A percentile compares a stretch with the other conserved stretches of the same genome.
phyloP scores from a whole-genome alignment of 2,797 vertebrate species.

The Zonotrichia albicollis region DNA sequence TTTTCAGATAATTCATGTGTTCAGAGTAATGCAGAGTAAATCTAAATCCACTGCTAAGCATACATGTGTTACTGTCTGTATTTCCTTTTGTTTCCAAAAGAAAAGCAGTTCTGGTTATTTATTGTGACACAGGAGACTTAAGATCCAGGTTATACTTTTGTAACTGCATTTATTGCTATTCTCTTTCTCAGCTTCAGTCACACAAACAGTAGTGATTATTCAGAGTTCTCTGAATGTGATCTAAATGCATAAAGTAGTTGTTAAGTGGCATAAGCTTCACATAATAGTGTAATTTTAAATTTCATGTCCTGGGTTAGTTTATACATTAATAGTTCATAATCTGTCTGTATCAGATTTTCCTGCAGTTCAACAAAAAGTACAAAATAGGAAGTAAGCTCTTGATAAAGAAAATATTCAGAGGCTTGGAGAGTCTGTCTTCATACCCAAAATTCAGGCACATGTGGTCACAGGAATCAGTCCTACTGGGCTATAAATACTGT shows the following conservation, averaged over 20 bases:
- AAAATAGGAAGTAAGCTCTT: neutral
- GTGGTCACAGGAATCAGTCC: neutral
- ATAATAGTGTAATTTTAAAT: neutral
- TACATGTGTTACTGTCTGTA: accelerated
- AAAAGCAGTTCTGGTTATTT: neutral
- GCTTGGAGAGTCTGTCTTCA: neutral
- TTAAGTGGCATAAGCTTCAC: neutral
- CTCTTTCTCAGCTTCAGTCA: neutral
- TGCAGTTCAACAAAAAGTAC: neutral
- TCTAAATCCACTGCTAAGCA: neutral
- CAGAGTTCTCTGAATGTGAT: neutral
- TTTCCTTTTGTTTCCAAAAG: neutral
- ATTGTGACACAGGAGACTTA: neutral
- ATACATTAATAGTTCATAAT: neutral
- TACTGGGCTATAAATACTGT: neutral
- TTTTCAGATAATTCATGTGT: neutral
- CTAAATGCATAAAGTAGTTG: neutral
- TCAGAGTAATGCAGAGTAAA: neutral
- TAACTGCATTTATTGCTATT: neutral
- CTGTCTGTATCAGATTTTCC: neutral
- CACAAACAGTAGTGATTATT: neutral
- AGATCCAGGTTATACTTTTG: neutral
- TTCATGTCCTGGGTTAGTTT: neutral
- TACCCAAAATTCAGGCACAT: neutral
- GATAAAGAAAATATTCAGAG: neutral